Evolutionary conservation across 2,797 vertebrate genomes (phyloP).

Genomic region (Enteromius fasciolatus): DNA sequence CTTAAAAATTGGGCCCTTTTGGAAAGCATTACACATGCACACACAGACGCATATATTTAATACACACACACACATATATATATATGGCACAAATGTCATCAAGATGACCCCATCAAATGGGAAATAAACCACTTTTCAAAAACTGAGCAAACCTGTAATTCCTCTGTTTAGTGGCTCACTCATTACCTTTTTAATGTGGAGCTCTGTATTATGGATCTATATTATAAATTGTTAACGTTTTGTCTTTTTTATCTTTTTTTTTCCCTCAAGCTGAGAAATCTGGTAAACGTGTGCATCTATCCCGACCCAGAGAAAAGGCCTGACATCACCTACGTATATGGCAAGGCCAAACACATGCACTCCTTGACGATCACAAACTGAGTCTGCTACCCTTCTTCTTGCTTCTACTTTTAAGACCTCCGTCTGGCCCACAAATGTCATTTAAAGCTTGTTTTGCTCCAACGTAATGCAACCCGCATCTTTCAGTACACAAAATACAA

Average conservation of each 20-base stretch:
- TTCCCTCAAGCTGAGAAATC: slow-evolving; percentile 85
- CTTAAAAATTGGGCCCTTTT: not conserved
- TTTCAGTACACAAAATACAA: slow-evolving; percentile 14
- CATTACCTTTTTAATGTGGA: not conserved
- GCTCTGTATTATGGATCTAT: not conserved
- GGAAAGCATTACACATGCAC: not conserved
- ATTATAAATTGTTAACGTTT: not conserved
- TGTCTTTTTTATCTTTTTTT: not conserved
- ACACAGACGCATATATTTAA: not conserved
- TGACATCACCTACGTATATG: slow-evolving; percentile 93
- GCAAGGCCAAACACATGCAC: slow-evolving; percentile 93
- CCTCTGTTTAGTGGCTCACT: not conserved
- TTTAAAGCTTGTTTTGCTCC: slow-evolving; percentile 41
- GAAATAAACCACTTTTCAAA: not conserved
- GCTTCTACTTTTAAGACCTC: slow-evolving; percentile 51
- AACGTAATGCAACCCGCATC: slow-evolving; percentile 12
- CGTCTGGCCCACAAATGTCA: slow-evolving; percentile 35
- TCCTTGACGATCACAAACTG: slow-evolving; percentile 82
- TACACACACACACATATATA: not conserved
- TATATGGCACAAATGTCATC: not conserved
- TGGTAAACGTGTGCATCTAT: slow-evolving; percentile 98
- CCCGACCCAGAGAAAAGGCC: slow-evolving; percentile 97
- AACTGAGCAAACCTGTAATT: not conserved
- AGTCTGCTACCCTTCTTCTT: slow-evolving; percentile 54
- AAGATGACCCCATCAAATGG: not conserved